Conservation (phyloP, 2,888 invertebrate species). For the Erebia epiphron region DNA sequence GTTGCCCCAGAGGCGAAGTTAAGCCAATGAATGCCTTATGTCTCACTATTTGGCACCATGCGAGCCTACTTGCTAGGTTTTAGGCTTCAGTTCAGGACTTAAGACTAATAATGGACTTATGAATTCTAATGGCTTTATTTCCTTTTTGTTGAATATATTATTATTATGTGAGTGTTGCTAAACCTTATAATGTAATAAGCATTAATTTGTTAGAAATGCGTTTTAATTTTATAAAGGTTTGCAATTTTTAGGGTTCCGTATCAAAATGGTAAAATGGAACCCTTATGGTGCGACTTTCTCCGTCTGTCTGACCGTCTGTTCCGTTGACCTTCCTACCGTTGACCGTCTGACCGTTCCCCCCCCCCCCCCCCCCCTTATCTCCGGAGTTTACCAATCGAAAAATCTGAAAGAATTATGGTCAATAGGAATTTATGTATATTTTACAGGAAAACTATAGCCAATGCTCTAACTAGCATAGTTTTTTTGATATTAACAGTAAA, state of each 20-base stretch:
- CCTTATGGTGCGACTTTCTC: too few species aligned
- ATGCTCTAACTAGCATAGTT: too few species aligned
- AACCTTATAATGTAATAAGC: neutral
- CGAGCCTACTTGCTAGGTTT: conserved; percentile 8
- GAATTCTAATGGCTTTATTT: conserved; percentile 9
- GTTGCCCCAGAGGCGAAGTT: neutral
- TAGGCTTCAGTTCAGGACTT: neutral
- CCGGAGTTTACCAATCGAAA: too few species aligned
- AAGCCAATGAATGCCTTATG: conserved; percentile 15
- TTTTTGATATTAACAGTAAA: too few species aligned
- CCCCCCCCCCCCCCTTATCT: too few species aligned
- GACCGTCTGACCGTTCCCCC: too few species aligned
- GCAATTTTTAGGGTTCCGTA: neutral
- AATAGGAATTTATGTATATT: too few species aligned
- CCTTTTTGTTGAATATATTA: neutral
- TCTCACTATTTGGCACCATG: conserved; percentile 6
- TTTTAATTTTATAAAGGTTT: neutral
- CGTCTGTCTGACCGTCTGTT: too few species aligned
- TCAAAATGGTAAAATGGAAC: too few species aligned
- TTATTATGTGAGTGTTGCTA: neutral
- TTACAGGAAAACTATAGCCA: too few species aligned
- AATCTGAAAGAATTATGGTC: too few species aligned
- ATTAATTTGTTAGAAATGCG: neutral
- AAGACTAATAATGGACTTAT: neutral
- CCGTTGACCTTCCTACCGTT: too few species aligned